Evolutionary conservation across 2,888 invertebrate species (phyloP), one percentile per base, ranked within the genome.

Genomic region (Euclidia mi): DNA sequence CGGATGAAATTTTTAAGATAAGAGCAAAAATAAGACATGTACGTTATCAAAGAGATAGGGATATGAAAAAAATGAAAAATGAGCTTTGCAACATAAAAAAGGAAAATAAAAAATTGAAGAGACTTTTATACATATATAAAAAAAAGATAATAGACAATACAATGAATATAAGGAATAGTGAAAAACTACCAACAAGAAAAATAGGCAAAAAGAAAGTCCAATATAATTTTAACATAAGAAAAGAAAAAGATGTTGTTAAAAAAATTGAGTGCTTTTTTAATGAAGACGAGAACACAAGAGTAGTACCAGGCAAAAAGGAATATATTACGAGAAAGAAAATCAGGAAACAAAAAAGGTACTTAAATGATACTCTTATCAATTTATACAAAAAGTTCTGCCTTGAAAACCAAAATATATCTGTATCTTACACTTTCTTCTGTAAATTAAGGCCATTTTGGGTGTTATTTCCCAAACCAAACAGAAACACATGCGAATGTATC

Each of bases 21-120:
- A 11, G n/a, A 2, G n/a, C 12, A 1, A 11, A 7, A 32, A 32
- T 32, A 32, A 32, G 32, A 32, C 32, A 32, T 32, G 1, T 32
- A 6, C 32, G 32, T 32, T 32, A 32, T 6, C 10, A 32, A 32
- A 32, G 32, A 11, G 32, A 32, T 2, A 32, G 6, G 11, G 32
- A 32, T 1, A 6, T 32, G 11, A 32, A 32, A 32, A n/a, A 2
- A 32, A 1, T 32, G 32, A 32, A 11, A 11, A 32, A 32, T 32
- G 32, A 32, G 32, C 32, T 32, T 32, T 32, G 32, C 11, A 12
- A 7, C 11, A 6, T 32, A 2, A 32, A 32, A 11, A 32, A 32
- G 32, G n/a, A n/a, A n/a, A n/a, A n/a, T n/a, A n/a, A n/a, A n/a
- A 32, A 32, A 2, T 32, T 32, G 32, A 32, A 32, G 11, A 32